Conservation (phyloP, 1,140 invertebrate genomes). For the Euschistus heros region DNA sequence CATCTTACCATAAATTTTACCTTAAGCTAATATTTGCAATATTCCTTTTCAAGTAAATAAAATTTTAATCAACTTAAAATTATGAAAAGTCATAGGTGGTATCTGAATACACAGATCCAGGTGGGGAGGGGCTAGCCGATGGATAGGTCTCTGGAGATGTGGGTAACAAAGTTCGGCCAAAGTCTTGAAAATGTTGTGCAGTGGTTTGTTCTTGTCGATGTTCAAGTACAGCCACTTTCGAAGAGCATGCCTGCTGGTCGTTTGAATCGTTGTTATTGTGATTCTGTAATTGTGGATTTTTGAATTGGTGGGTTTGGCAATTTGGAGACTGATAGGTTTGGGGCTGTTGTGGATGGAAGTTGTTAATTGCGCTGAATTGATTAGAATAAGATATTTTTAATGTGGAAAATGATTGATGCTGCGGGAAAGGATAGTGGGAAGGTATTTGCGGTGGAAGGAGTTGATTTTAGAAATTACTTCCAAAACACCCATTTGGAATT, state of each 20-base stretch:
- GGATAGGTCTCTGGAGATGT: too few relatives aligned
- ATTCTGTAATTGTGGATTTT: background rate
- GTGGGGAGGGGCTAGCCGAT: constrained; percentile 8
- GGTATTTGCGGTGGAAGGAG: too few relatives aligned
- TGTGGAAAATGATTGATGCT: too few relatives aligned
- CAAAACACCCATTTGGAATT: too few relatives aligned
- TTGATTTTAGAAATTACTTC: too few relatives aligned
- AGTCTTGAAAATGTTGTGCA: constrained; percentile 8
- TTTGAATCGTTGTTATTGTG: background rate
- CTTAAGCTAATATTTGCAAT: too few relatives aligned
- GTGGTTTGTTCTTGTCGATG: constrained; percentile 7
- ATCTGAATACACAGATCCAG: constrained; percentile 10
- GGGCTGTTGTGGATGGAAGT: constrained; percentile 9
- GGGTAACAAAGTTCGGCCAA: background rate
- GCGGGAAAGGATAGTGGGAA: too few relatives aligned
- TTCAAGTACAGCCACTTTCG: too few relatives aligned
- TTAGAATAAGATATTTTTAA: constrained; percentile 10
- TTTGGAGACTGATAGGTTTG: background rate
- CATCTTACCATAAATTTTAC: background rate
- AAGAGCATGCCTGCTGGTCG: too few relatives aligned
- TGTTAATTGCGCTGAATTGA: background rate
- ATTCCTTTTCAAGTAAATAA: too few relatives aligned
- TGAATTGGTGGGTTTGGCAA: constrained; percentile 1
- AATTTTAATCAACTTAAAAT: too few relatives aligned
- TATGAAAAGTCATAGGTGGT: too few relatives aligned